These are phyloP conservation scores for Goniozus legneri DNA, from an alignment of 1,140 invertebrate species.

Conservation along the genomic window DNA sequence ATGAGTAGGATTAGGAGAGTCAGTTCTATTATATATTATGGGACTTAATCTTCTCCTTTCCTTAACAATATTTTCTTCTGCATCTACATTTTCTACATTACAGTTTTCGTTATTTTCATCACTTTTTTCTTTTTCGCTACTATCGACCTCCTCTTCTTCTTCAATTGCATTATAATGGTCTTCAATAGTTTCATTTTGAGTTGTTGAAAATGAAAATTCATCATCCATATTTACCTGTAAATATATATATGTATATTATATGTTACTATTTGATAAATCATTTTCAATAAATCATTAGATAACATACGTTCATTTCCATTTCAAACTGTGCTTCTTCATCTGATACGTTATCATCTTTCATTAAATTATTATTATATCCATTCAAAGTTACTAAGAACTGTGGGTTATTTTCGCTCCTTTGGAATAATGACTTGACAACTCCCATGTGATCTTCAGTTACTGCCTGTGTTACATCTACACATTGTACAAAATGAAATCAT, in stretches of 20 bases:
- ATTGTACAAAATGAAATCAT: constrained; percentile 21
- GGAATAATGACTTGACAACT: constrained; percentile 50
- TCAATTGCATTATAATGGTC: constrained; percentile 28
- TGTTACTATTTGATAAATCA: neutral
- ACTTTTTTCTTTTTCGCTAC: constrained; percentile 17
- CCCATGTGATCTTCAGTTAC: constrained; percentile 46
- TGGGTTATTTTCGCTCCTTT: constrained; percentile 46
- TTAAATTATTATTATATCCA: constrained; percentile 45
- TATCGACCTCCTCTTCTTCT: constrained; percentile 30
- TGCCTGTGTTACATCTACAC: constrained; percentile 30
- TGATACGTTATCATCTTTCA: constrained; percentile 32
- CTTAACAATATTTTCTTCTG: constrained; percentile 21
- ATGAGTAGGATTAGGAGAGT: constrained; percentile 35
- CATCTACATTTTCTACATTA: constrained; percentile 34
- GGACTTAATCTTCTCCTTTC: constrained; percentile 49
- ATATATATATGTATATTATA: neutral
- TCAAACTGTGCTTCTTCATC: constrained; percentile 45
- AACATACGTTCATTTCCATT: constrained; percentile 43
- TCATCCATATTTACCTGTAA: constrained; percentile 45
- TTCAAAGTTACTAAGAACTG: constrained; percentile 52
- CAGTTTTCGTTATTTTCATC: constrained; percentile 39
- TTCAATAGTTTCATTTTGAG: constrained; percentile 26
- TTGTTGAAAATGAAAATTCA: constrained; percentile 34
- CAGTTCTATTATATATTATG: constrained; percentile 44
- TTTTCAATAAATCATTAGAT: neutral